Conservation (phyloP, 1,140 invertebrate species). For the Ctenoplectra terminalis region DNA sequence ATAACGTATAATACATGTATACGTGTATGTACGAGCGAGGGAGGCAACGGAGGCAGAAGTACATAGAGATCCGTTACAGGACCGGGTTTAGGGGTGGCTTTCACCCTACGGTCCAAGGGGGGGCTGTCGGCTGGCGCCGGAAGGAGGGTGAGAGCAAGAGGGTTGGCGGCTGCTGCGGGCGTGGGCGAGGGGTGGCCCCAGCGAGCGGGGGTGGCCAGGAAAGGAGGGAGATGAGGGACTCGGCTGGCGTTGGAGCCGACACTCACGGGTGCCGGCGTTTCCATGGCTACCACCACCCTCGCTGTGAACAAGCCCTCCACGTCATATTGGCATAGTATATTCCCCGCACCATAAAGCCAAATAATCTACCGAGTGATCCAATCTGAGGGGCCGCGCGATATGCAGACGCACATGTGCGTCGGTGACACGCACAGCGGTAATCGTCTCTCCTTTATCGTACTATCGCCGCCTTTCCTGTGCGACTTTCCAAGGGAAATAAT, state of each 20-base stretch:
- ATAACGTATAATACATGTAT: slow-evolving; percentile 32
- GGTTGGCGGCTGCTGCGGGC: slow-evolving; percentile 38
- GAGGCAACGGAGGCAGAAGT: slow-evolving; percentile 19
- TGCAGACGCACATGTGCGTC: slow-evolving; percentile 39
- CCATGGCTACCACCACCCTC: slow-evolving; percentile 83
- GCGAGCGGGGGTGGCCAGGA: slow-evolving; percentile 60
- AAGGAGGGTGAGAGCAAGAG: slow-evolving; percentile 55
- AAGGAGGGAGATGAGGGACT: slow-evolving; percentile 80
- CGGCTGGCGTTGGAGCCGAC: slow-evolving; percentile 84
- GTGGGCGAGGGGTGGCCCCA: slow-evolving; percentile 64
- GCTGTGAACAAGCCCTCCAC: slow-evolving; percentile 83
- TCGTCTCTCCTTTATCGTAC: neutral
- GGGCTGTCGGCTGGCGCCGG: slow-evolving; percentile 62
- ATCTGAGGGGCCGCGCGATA: slow-evolving; percentile 58
- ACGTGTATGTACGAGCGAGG: neutral
- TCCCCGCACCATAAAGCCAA: slow-evolving; percentile 82
- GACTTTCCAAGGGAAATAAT: neutral
- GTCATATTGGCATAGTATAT: slow-evolving; percentile 83
- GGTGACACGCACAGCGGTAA: neutral
- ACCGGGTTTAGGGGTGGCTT: slow-evolving; percentile 78
- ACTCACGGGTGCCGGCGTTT: slow-evolving; percentile 84
- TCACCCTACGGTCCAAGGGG: slow-evolving; percentile 72
- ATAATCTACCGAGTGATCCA: slow-evolving; percentile 81
- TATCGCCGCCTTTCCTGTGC: neutral
- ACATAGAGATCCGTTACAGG: slow-evolving; percentile 76